Conservation (phyloP, 2,113 vertebrate genomes). For the Salvator merianae region DNA sequence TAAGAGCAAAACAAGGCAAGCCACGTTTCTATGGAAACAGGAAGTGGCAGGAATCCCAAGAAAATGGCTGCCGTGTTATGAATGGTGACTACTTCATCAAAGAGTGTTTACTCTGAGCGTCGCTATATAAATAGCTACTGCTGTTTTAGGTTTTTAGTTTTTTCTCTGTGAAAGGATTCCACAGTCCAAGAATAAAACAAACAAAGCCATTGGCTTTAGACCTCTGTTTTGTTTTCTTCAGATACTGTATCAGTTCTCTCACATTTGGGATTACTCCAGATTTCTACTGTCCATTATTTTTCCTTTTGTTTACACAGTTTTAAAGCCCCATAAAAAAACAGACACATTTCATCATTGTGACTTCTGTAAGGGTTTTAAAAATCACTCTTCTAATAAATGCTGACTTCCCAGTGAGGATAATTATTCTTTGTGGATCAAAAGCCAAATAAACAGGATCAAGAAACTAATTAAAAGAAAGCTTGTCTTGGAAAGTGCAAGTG, state of each 20-base stretch:
- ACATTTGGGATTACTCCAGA: slow-evolving; percentile 28
- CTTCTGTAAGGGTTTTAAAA: slow-evolving; percentile 29
- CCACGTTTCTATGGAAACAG: slow-evolving; percentile 76
- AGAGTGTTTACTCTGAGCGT: slow-evolving; percentile 74
- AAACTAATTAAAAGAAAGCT: slow-evolving; percentile 4
- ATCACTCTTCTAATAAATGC: slow-evolving; percentile 14
- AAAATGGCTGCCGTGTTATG: slow-evolving; percentile 80
- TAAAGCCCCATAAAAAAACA: slow-evolving; percentile 37
- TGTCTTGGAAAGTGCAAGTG: background rate
- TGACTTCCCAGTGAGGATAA: slow-evolving; percentile 21
- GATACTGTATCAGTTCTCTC: slow-evolving; percentile 20
- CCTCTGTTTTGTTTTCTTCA: slow-evolving; percentile 47
- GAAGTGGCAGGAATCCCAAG: slow-evolving; percentile 76
- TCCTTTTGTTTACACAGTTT: slow-evolving; percentile 8
- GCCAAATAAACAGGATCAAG: slow-evolving; percentile 33
- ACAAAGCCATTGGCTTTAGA: slow-evolving; percentile 68
- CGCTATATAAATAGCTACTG: slow-evolving; percentile 80
- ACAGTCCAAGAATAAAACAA: slow-evolving; percentile 79
- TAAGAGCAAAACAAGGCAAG: slow-evolving; percentile 26
- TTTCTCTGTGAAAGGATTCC: slow-evolving; percentile 75
- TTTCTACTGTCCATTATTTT: slow-evolving; percentile 18
- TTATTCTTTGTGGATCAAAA: slow-evolving; percentile 29
- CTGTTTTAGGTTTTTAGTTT: slow-evolving; percentile 78
- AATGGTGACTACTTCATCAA: slow-evolving; percentile 77
- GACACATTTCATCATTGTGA: slow-evolving; percentile 32